Percentiles rank a stretch among this genome's conserved stretches.
Conservation (phyloP, 2,888 invertebrate species). For the Nycteola revayana region DNA sequence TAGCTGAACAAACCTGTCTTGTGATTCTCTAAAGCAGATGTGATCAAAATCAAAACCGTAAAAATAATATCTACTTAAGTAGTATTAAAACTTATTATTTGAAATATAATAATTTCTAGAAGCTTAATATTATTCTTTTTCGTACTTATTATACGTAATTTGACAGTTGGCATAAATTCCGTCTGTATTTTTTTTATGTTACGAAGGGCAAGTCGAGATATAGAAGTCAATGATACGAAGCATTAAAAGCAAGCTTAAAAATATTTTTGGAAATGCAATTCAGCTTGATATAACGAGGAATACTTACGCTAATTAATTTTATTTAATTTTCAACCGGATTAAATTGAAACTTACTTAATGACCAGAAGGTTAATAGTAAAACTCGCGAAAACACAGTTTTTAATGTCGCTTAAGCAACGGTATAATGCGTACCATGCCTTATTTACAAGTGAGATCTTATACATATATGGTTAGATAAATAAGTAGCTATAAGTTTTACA, state of each 20-base stretch:
- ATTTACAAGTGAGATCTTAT: conserved; percentile 75
- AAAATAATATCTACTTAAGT: too few relatives aligned
- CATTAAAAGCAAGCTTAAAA: conserved; percentile 23
- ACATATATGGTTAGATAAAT: conserved; percentile 46
- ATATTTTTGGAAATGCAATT: conserved; percentile 18
- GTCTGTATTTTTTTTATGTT: too few relatives aligned
- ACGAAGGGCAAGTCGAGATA: too few relatives aligned
- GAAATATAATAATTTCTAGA: too few relatives aligned
- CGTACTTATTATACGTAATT: too few relatives aligned
- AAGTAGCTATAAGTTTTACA: conserved; percentile 59
- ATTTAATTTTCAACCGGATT: conserved; percentile 21
- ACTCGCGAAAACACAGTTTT: conserved; percentile 13
- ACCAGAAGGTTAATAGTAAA: conserved; percentile 32
- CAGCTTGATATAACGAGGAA: conserved; percentile 14
- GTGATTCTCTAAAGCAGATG: too few relatives aligned
- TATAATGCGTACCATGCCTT: conserved; percentile 36
- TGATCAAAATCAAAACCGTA: too few relatives aligned
- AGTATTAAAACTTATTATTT: too few relatives aligned
- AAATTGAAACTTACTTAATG: conserved; percentile 32
- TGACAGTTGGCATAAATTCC: too few relatives aligned
- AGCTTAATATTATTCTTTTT: too few relatives aligned
- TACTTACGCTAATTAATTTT: conserved; percentile 17
- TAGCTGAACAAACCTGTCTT: too few relatives aligned
- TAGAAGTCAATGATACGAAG: too few relatives aligned
- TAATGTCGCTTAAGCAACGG: conserved; percentile 12